A percentile compares a stretch with the other conserved stretches of the same genome.
phyloP scores from a whole-genome alignment of 2,888 invertebrate species.

The Aspidiotus destructor region DNA sequence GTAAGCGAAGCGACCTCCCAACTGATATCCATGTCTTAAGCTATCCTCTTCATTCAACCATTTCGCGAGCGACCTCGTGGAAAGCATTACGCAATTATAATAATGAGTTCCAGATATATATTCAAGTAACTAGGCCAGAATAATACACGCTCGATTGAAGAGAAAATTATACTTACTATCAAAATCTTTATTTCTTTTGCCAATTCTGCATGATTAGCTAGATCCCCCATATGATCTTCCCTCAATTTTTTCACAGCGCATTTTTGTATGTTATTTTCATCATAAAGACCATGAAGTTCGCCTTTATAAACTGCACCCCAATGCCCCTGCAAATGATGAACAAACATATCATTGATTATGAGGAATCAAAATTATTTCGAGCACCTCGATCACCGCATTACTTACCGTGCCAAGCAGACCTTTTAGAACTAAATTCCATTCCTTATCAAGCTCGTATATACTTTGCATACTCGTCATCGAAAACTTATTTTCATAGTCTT shows the following conservation, averaged over 20 bases:
- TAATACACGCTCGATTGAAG: not conserved
- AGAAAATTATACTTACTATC: conserved; percentile 51
- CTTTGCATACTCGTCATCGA: conserved; percentile 42
- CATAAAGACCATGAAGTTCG: conserved; percentile 51
- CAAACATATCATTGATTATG: conserved; percentile 40
- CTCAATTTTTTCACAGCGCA: conserved; percentile 62
- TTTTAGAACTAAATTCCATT: conserved; percentile 52
- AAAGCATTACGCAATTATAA: too few species aligned
- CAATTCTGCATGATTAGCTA: conserved; percentile 56
- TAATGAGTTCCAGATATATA: not conserved
- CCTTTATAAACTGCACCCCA: conserved; percentile 80
- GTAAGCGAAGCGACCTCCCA: too few species aligned
- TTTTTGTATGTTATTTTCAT: conserved; percentile 46
- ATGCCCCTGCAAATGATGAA: conserved; percentile 54
- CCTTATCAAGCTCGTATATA: conserved; percentile 50
- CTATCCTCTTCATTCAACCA: too few species aligned
- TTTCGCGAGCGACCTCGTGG: too few species aligned
- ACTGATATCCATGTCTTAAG: too few species aligned
- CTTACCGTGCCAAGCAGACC: conserved; percentile 52
- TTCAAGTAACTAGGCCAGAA: not conserved
- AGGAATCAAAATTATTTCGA: too few species aligned
- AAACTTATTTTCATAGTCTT: not conserved
- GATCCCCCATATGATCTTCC: conserved; percentile 41
- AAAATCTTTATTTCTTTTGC: conserved; percentile 78
- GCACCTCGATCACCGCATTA: too few species aligned